Conservation (phyloP, 2,797 vertebrate genomes). For the Luscinia luscinia region DNA sequence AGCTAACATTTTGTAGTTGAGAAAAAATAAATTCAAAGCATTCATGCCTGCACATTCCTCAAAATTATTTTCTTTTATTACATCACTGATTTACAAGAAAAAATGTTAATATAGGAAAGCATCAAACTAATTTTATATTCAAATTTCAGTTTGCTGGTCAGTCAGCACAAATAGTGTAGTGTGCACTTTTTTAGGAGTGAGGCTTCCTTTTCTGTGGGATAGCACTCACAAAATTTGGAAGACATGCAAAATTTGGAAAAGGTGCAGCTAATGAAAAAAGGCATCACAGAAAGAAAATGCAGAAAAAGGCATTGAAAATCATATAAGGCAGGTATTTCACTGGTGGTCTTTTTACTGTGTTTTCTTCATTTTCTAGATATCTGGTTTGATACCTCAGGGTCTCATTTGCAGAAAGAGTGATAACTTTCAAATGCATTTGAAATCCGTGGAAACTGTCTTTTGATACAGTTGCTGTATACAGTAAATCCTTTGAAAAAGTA, state of each 20-base stretch:
- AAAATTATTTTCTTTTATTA: background rate
- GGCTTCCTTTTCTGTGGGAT: background rate
- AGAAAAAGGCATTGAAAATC: background rate
- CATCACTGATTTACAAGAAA: accelerated
- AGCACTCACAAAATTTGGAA: background rate
- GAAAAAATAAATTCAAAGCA: background rate
- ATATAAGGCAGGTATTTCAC: background rate
- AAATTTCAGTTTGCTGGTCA: background rate
- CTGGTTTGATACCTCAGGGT: constrained; percentile 7
- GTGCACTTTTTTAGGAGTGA: background rate
- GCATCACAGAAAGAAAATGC: background rate
- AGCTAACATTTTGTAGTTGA: background rate
- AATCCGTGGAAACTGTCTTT: constrained; percentile 23
- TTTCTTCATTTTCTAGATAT: constrained; percentile 31
- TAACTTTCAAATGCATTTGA: constrained; percentile 9
- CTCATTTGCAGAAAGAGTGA: constrained; percentile 1
- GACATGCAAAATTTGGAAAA: background rate
- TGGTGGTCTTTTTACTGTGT: background rate
- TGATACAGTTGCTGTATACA: background rate
- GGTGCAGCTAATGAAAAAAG: background rate
- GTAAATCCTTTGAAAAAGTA: constrained; percentile 20
- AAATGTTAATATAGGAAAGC: background rate
- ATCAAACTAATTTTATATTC: background rate
- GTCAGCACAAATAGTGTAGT: too few species aligned
- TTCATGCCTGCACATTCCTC: background rate